Evolutionary conservation across 2,888 invertebrate genomes (phyloP).

Genomic region (Ormyrus rosae): DNA sequence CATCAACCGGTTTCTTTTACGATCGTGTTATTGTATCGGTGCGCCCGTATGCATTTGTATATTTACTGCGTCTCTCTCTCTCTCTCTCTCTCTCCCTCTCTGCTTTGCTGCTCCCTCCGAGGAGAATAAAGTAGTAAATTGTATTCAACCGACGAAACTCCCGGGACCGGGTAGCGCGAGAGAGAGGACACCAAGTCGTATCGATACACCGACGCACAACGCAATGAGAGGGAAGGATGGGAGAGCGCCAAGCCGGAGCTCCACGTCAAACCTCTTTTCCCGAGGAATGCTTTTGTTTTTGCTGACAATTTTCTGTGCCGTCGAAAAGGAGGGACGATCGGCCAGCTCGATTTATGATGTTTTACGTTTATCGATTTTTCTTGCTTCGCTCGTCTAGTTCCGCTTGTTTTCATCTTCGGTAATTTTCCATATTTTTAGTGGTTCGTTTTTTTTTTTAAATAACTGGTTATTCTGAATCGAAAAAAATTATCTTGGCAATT

Average conservation of each 20-base stretch:
- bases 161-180: background rate
- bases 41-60: constrained; percentile 28
- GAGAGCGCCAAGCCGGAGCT: background rate
- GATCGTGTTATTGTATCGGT: constrained; percentile 46
- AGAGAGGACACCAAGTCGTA: background rate
- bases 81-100: background rate
- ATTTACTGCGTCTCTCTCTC: constrained; percentile 14
- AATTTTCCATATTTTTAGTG: too few species aligned
- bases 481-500: too few species aligned
- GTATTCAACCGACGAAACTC: constrained; percentile 41
- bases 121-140: constrained; percentile 49
- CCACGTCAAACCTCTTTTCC: too few species aligned
- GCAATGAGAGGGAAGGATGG: background rate
- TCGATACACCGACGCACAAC: background rate
- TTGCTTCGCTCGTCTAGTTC: too few species aligned
- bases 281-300: too few species aligned
- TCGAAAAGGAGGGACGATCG: too few species aligned
- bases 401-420: too few species aligned
- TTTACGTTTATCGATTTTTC: too few species aligned
- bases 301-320: too few species aligned
- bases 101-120: background rate
- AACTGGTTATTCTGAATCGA: too few species aligned
- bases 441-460: too few species aligned
- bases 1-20: constrained; percentile 42
- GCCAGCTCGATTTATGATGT: too few species aligned